Evolutionary conservation across 2,888 invertebrate genomes (phyloP), one percentile per base, ranked within the genome.

Genomic region (Eristalis intricaria): DNA sequence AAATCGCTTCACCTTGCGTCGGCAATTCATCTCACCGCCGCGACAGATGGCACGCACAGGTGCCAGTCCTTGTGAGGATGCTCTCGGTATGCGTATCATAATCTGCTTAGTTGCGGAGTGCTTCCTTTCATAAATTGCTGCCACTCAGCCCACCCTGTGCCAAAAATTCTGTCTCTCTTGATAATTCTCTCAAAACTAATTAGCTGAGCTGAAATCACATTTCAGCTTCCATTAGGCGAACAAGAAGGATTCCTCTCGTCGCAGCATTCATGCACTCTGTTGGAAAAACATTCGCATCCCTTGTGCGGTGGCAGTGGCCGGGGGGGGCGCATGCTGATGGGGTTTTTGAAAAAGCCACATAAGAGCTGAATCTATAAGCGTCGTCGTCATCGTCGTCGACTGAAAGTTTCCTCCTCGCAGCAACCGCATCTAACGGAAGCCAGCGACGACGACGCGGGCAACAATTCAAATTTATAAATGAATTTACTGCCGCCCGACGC

Each of bases 181-280:
- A 80, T 73, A 81, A 76, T 81, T 50, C 50, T 76, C 60, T 61
- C 58, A 66, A 76, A 85, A 86, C 77, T 86, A 86, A 86, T 86
- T 86, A 86, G 63, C 74, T 64, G 38, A 68, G 63, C 73, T 66
- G 69, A 78, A 82, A 85, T 82, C 76, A 77, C 68, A 82, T 77
- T 77, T 77, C 63, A 26, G 29, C 65, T 70, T 75, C 80, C 80
- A 80, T 80, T 76, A 71, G 84, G 19, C 60, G 50, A 50, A 19
- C 50, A 19, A 50, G 11, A 19, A 50, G 11, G 56, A 22, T 5
- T 50, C 61, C 68, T 32, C 69, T 29, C 43, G 19, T 50, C 50
- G n/a, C 8, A 19, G 50, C 50, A 50, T 50, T 50, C 50, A 50
- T 50, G 50, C 50, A 50, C 50, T 50, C 56, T 58, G 63, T 22